Evolutionary conservation across 2,113 vertebrate genomes (phyloP), one percentile per base, ranked within the genome.

Genomic region (Morone saxatilis): DNA sequence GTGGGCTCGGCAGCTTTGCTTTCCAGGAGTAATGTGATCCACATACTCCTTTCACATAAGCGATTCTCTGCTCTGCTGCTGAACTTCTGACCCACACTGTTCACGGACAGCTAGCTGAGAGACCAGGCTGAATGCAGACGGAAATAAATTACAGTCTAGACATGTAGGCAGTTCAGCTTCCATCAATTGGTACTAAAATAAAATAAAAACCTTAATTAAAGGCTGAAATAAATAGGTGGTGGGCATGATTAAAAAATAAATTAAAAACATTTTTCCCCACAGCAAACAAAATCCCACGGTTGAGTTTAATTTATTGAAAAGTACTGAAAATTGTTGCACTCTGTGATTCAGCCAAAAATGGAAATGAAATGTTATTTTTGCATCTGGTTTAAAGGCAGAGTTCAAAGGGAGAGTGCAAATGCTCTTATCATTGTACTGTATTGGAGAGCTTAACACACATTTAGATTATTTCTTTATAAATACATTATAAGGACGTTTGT

Each of bases 11-110:
- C 82, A 79, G 70, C 83, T 81, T 81, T 87, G 65, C 78, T 83
- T 81, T 84, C 76, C 71, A n/a, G 60, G 68, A 80, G 87, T 76
- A 83, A 91, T 51, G 19, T 17, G 68, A 87, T 85, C 76, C 78
- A 53, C 66, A n/a, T 31, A 65, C 74, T 77, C 61, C 40, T 71
- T 74, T 72, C 68, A 77, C 62, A 56, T 31, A 54, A 71, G 66
- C 53, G 66, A 67, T 76, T 59, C 11, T 70, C 11, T 77, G 70
- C 77, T 75, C 68, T 20, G 78, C 73, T 69, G 41, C 53, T 91
- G 59, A 87, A 89, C 86, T 72, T 76, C 51, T 89, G 86, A 89
- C 73, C 84, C 54, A 41, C 43, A 19, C 43, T 75, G 51, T 83
- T 63, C 78, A 71, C 68, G 0, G 36, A 65, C 54, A 70, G 50